phyloP scores from a whole-genome alignment of 2,797 vertebrate genomes.

The Schizothorax lantsangensis region DNA sequence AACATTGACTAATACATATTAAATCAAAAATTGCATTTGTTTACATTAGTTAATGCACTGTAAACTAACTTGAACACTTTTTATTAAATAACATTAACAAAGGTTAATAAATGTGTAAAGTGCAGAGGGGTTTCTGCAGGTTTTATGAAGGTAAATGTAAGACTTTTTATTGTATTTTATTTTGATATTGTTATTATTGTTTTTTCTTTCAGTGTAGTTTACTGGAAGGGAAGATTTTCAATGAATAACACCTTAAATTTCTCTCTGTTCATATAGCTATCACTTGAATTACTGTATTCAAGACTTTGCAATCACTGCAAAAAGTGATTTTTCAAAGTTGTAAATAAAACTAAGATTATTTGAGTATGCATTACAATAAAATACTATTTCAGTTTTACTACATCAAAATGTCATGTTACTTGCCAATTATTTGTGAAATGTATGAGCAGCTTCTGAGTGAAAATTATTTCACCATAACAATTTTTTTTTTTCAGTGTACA shows the following conservation, averaged over 20 bases:
- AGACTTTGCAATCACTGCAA: neutral
- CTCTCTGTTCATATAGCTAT: neutral
- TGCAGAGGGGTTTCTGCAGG: neutral
- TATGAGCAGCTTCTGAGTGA: no score
- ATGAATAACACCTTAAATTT: neutral
- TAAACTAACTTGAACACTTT: no score
- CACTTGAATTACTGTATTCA: neutral
- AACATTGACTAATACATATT: neutral
- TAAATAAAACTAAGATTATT: neutral
- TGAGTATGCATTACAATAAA: no score
- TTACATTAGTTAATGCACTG: neutral
- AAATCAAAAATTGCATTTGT: neutral
- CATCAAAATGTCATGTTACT: neutral
- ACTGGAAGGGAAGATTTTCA: no score
- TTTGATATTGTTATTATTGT: no score
- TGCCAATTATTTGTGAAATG: neutral
- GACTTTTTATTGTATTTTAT: no score
- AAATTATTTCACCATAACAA: no score
- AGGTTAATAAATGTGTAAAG: neutral
- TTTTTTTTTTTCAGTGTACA: neutral
- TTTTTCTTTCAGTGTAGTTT: no score
- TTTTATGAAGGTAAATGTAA: neutral
- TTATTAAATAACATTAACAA: neutral
- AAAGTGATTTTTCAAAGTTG: no score
- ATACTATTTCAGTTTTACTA: neutral